These are phyloP conservation scores for Semicossyphus pulcher DNA, from an alignment of 2,113 vertebrate genomes.

Conservation along the genomic window DNA sequence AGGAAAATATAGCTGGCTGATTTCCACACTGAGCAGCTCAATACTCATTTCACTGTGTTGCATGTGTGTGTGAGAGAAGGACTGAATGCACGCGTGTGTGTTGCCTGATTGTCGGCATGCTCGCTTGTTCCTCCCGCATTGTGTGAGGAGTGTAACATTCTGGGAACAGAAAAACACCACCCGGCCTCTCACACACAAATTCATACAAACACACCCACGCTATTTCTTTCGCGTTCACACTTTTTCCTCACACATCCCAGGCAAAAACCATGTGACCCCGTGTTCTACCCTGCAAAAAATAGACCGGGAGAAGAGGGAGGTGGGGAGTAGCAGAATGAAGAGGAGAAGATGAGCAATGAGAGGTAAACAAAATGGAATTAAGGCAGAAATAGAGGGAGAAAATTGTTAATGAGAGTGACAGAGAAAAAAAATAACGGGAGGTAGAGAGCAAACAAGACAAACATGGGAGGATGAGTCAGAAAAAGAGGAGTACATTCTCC, in stretches of 20 bases:
- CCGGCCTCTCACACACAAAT: background rate
- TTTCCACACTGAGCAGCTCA: conserved; percentile 21
- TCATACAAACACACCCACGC: background rate
- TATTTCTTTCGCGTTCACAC: conserved; percentile 33
- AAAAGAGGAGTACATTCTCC: conserved; percentile 22
- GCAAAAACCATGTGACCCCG: conserved; percentile 48
- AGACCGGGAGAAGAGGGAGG: conserved; percentile 1
- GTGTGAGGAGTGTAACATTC: conserved; percentile 22
- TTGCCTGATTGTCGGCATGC: conserved; percentile 19
- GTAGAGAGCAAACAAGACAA: background rate
- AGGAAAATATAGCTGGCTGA: conserved; percentile 28
- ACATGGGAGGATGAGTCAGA: conserved; percentile 24
- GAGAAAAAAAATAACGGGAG: background rate
- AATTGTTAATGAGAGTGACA: background rate
- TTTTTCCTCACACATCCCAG: conserved; percentile 39
- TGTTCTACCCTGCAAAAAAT: conserved; percentile 45
- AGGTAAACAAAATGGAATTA: conserved; percentile 28
- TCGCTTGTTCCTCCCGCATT: conserved; percentile 43
- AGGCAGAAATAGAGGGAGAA: background rate
- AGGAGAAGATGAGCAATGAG: conserved; percentile 3
- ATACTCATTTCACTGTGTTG: conserved; percentile 25
- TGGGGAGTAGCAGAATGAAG: background rate
- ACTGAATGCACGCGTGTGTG: conserved; percentile 4
- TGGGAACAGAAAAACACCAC: conserved; percentile 21
- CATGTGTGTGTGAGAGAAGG: background rate